These are phyloP conservation scores for Strix uralensis DNA, from an alignment of 2,113 vertebrate genomes.

Conservation along the genomic window DNA sequence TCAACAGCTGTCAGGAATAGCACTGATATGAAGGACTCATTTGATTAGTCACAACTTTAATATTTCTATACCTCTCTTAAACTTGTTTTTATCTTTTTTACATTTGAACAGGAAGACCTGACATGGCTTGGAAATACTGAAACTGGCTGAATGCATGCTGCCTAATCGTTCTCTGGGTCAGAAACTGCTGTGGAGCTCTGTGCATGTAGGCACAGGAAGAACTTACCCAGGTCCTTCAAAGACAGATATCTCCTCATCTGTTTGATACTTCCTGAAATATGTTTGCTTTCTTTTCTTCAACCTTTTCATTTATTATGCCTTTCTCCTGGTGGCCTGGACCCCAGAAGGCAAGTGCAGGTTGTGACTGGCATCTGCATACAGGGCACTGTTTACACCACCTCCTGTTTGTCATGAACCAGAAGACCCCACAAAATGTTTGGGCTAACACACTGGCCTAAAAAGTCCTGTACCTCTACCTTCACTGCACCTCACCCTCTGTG, in stretches of 20 bases:
- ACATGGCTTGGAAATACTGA: neutral
- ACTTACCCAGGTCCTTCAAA: neutral
- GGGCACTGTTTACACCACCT: neutral
- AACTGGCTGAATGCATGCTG: neutral
- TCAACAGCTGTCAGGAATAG: neutral
- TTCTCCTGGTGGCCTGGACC: neutral
- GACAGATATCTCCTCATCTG: neutral
- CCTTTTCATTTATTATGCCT: neutral
- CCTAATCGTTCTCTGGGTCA: neutral
- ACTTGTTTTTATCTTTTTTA: neutral
- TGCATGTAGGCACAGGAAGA: accelerated
- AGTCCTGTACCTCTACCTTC: neutral
- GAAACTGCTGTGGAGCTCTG: neutral
- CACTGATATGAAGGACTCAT: slow-evolving; percentile 9
- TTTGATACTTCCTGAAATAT: neutral
- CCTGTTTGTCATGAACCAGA: neutral
- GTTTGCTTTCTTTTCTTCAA: neutral
- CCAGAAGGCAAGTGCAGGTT: neutral
- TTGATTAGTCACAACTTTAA: slow-evolving; percentile 13
- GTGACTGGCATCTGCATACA: neutral
- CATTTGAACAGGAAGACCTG: neutral
- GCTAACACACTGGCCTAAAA: neutral
- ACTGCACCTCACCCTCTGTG: neutral
- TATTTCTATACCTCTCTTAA: slow-evolving; percentile 1
- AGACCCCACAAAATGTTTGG: neutral